Conservation (phyloP, 2,113 vertebrate genomes). For the Vidua macroura region DNA sequence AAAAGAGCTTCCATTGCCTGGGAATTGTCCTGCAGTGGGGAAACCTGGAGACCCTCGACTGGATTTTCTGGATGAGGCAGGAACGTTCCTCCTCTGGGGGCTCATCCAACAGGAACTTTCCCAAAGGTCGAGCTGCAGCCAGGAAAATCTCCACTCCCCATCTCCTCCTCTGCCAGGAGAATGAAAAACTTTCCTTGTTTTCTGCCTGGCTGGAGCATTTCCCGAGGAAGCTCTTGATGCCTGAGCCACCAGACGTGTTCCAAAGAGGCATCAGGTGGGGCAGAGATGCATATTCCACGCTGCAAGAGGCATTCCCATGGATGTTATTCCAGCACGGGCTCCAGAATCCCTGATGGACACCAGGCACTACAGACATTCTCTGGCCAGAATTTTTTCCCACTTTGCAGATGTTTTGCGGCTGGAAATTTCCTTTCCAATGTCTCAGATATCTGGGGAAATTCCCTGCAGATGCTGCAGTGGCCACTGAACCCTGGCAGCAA, state of each 20-base stretch:
- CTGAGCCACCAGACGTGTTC: fast-evolving
- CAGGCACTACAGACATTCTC: neutral
- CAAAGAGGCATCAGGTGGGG: neutral
- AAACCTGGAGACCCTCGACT: neutral
- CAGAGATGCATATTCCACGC: neutral
- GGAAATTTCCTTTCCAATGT: neutral
- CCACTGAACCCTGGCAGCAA: neutral
- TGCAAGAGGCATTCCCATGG: neutral
- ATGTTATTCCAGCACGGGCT: fast-evolving
- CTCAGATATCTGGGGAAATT: neutral
- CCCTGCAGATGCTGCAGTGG: neutral
- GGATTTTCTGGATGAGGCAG: neutral
- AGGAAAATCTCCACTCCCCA: neutral
- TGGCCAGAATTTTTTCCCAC: neutral
- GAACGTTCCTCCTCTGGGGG: neutral
- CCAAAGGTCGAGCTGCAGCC: neutral
- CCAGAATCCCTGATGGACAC: neutral
- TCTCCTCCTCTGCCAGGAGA: neutral
- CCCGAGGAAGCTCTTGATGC: neutral
- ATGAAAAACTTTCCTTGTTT: neutral
- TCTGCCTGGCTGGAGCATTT: neutral
- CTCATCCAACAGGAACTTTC: neutral
- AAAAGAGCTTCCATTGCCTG: neutral
- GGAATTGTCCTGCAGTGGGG: neutral
- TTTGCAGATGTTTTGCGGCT: neutral